Evolutionary conservation across 30 jellyfish, hydroid and myxozoan species (phyloP).

Genomic region (Haliclystus octoradiatus): DNA sequence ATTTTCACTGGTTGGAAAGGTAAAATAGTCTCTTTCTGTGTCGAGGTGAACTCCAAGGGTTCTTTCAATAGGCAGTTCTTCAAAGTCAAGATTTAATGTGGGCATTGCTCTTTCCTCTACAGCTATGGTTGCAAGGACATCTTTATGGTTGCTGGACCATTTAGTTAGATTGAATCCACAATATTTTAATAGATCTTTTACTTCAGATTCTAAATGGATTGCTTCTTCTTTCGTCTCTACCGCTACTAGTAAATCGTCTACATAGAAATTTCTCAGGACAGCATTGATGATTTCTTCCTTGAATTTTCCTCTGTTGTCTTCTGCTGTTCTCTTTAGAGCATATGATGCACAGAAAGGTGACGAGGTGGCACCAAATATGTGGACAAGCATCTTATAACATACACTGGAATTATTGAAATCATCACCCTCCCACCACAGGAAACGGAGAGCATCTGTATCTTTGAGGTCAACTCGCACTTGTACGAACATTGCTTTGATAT

Average conservation of each 20-base stretch:
- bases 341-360: slow-evolving; percentile 40
- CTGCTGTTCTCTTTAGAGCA: slow-evolving; percentile 34
- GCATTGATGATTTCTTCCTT: slow-evolving; percentile 3
- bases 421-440: slow-evolving; percentile 45
- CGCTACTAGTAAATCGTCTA: slow-evolving; percentile 27
- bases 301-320: slow-evolving; percentile 10
- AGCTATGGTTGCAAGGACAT: slow-evolving; percentile 15
- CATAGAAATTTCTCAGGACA: slow-evolving; percentile 30
- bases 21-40: background rate
- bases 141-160: slow-evolving; percentile 9
- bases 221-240: slow-evolving; percentile 6
- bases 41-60: background rate
- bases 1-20: background rate
- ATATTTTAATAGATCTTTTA: slow-evolving; percentile 16
- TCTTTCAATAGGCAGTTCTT: background rate
- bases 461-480: slow-evolving; percentile 36
- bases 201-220: no score
- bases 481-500: slow-evolving; percentile 40
- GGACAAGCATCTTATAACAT: slow-evolving; percentile 47
- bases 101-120: slow-evolving; percentile 11
- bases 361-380: slow-evolving; percentile 28
- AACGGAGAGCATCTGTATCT: slow-evolving; percentile 23
- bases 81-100: background rate
- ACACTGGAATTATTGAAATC: slow-evolving; percentile 3
- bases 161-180: slow-evolving; percentile 31